Evolutionary conservation across 2,888 invertebrate species (phyloP), one percentile per base, ranked within the genome.

Genomic region (Congeria kusceri): DNA sequence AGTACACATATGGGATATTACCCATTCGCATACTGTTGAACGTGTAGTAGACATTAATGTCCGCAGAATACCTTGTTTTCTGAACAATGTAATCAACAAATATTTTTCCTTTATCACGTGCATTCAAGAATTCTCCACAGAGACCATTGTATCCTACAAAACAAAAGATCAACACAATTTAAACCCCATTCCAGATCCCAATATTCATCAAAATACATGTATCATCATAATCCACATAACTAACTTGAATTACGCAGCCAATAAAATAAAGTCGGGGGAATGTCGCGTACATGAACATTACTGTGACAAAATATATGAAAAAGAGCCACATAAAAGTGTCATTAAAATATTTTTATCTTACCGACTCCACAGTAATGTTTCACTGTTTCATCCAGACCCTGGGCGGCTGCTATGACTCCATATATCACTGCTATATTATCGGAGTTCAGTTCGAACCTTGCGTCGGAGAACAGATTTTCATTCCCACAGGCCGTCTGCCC

Each of bases 341-440:
- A 3, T 39, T 39, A 1, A 27, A 61, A n/a, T 27, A 29, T 25
- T 18, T 56, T 7, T 15, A 46, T 69, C 83, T 67, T 44, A 83
- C 83, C 61, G 3, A 32, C 25, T 5, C 91, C 92, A 77, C 92
- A 92, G 75, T 84, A 88, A 20, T 87, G 71, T 27, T 63, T 69
- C 39, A 92, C 80, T 0, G 90, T 86, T 11, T 67, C 82, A 69
- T 91, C 82, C 13, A 92, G 74, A 18, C 89, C 92, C 49, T 77
- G 65, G 3, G 90, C 90, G 23, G 90, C 79, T 3, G 91, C 91
- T 58, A 87, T 83, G 15, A 92, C 86, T 1, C 89, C 89, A 53
- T 90, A 91, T 32, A 92, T 88, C 5, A 89, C 86, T 57, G 87
- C 80, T 7, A 84, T 75, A 7, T 87, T 84, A 49, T 68, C 65